A percentile compares a stretch with the other conserved stretches of the same genome.
These are phyloP conservation scores for Eupithecia abbreviata DNA, from an alignment of 2,888 invertebrate genomes.

Conservation along the genomic window DNA sequence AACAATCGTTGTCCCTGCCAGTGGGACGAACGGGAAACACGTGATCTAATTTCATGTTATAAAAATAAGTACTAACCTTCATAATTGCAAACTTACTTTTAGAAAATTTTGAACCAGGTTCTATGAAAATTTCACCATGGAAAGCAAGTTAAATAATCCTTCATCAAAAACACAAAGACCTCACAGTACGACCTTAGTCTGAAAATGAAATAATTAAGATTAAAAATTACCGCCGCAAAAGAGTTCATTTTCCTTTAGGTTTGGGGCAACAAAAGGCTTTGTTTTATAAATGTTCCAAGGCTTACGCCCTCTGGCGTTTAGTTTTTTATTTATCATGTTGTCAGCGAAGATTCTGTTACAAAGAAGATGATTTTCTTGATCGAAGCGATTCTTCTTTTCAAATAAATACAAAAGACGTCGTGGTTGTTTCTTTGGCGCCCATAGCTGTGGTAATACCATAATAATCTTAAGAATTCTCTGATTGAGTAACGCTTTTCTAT, in stretches of 20 bases:
- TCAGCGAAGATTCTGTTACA: neutral
- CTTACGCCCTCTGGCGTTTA: too few species aligned
- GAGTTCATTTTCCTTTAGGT: slow-evolving; percentile 8
- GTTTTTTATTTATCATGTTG: neutral
- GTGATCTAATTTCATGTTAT: too few species aligned
- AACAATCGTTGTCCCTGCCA: too few species aligned
- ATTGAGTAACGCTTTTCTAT: too few species aligned
- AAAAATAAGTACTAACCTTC: too few species aligned
- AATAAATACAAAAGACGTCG: neutral
- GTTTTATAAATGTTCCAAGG: neutral
- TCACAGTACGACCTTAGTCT: neutral
- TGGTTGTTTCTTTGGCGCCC: neutral
- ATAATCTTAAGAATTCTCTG: too few species aligned
- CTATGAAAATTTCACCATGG: neutral
- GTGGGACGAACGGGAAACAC: too few species aligned
- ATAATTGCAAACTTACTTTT: too few species aligned
- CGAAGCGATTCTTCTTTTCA: neutral
- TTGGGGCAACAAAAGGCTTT: slow-evolving; percentile 3
- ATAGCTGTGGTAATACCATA: too few species aligned
- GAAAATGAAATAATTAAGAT: slow-evolving; percentile 10
- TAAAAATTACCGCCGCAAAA: slow-evolving; percentile 2
- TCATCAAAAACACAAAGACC: slow-evolving; percentile 3
- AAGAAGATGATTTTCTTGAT: neutral
- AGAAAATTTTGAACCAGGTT: too few species aligned
- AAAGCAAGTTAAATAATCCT: neutral